These are phyloP conservation scores for Drosophila repleta DNA, from an alignment of 1,140 invertebrate species.

Conservation along the genomic window DNA sequence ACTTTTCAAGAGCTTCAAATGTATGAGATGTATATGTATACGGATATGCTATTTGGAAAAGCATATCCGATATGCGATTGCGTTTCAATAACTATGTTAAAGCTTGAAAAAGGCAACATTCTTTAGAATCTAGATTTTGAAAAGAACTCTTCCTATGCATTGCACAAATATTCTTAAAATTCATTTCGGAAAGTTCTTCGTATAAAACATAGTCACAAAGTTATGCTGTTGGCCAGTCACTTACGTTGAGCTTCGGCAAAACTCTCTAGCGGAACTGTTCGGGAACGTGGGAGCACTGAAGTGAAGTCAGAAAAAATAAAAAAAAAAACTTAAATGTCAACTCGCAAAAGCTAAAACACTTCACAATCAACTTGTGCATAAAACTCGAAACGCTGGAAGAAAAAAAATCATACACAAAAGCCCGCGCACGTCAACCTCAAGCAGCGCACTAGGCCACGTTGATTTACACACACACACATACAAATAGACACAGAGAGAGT, in stretches of 20 bases:
- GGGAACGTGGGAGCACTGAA: background rate
- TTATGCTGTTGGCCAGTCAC: constrained; percentile 14
- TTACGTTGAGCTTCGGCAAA: constrained; percentile 19
- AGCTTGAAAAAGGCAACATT: no score
- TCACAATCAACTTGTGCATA: constrained; percentile 63
- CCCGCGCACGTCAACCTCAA: constrained; percentile 72
- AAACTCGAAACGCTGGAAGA: constrained; percentile 62
- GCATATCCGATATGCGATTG: no score
- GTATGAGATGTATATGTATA: no score
- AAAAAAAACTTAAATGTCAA: constrained; percentile 74
- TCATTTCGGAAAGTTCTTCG: constrained; percentile 3
- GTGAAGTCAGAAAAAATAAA: constrained; percentile 16
- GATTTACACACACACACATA: constrained; percentile 56
- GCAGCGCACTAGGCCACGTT: constrained; percentile 78
- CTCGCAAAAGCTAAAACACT: constrained; percentile 75
- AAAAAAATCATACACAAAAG: constrained; percentile 53
- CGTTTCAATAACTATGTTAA: no score
- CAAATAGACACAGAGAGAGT: background rate
- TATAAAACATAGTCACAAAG: constrained; percentile 25
- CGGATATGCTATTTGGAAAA: no score
- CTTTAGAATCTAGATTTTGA: no score
- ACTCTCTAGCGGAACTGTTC: background rate
- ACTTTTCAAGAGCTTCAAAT: no score
- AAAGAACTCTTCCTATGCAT: no score
- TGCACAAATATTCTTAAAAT: background rate